Conservation (phyloP, 2,113 vertebrate species). For the Speoplatyrhinus poulsoni region DNA sequence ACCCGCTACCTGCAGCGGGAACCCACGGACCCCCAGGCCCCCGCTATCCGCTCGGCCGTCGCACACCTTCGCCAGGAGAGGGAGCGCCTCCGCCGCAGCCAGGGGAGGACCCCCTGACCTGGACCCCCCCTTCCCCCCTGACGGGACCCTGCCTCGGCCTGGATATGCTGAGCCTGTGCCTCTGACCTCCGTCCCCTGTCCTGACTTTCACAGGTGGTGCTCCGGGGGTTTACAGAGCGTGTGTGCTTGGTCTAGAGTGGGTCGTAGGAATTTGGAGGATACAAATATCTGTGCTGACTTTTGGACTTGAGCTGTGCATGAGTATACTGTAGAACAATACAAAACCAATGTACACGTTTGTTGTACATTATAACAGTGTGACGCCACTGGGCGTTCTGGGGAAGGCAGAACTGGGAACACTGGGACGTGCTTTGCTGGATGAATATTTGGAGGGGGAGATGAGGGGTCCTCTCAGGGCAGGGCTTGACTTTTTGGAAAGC, state of each 20-base stretch:
- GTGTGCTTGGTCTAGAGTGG: slow-evolving; percentile 1
- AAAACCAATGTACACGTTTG: too few species aligned
- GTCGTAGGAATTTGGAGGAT: not conserved
- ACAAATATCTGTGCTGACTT: not conserved
- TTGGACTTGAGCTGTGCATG: not conserved
- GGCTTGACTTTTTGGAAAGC: slow-evolving; percentile 28
- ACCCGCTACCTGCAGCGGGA: slow-evolving; percentile 82
- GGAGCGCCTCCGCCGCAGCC: slow-evolving; percentile 47
- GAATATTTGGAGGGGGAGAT: slow-evolving; percentile 37
- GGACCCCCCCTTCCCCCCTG: not conserved
- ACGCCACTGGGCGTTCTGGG: not conserved
- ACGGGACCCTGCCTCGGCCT: slow-evolving; percentile 7
- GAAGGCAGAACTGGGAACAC: not conserved
- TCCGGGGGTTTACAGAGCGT: not conserved
- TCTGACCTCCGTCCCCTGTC: slow-evolving; percentile 12
- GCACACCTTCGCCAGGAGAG: slow-evolving; percentile 84
- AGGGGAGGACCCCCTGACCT: slow-evolving; percentile 35
- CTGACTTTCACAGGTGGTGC: not conserved
- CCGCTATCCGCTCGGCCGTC: slow-evolving; percentile 81
- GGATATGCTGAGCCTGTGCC: not conserved
- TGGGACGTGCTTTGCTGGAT: slow-evolving; percentile 15
- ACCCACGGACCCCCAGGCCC: slow-evolving; percentile 80
- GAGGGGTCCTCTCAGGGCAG: not conserved
- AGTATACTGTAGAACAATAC: not conserved
- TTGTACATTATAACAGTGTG: not conserved